Percentiles rank a stretch among this genome's conserved stretches.
These are phyloP conservation scores for Argentina silus DNA, from an alignment of 2,797 vertebrate genomes.

Conservation along the genomic window DNA sequence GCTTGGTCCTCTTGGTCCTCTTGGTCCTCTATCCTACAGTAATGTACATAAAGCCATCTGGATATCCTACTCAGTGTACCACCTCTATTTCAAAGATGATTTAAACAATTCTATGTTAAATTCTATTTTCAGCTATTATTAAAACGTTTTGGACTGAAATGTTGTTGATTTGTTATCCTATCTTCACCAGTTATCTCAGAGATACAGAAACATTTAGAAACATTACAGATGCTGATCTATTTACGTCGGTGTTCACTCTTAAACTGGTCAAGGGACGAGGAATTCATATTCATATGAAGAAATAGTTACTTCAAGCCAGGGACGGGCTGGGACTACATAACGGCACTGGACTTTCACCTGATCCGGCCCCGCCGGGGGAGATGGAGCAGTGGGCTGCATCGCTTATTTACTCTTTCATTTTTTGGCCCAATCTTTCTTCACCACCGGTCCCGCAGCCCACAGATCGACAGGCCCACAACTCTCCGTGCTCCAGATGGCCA, in stretches of 20 bases:
- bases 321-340: slow-evolving; percentile 37
- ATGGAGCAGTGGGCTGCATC: too few species aligned
- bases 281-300: neutral
- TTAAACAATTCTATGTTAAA: slow-evolving; percentile 78
- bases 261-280: neutral
- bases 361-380: too few species aligned
- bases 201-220: too few species aligned
- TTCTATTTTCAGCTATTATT: slow-evolving; percentile 87
- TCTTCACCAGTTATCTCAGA: too few species aligned
- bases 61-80: slow-evolving; percentile 19
- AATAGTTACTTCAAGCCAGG: slow-evolving; percentile 56
- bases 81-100: slow-evolving; percentile 66
- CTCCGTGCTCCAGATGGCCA: too few species aligned
- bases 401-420: too few species aligned
- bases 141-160: slow-evolving; percentile 80
- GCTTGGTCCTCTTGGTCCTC: slow-evolving; percentile 59
- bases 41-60: too few species aligned
- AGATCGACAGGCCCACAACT: too few species aligned
- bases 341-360: too few species aligned
- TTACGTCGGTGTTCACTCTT: neutral
- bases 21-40: slow-evolving; percentile 61
- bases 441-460: too few species aligned
- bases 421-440: too few species aligned
- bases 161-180: neutral
- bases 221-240: too few species aligned